phyloP scores from a whole-genome alignment of 1,140 invertebrate species.

The Drosophila navojoa region DNA sequence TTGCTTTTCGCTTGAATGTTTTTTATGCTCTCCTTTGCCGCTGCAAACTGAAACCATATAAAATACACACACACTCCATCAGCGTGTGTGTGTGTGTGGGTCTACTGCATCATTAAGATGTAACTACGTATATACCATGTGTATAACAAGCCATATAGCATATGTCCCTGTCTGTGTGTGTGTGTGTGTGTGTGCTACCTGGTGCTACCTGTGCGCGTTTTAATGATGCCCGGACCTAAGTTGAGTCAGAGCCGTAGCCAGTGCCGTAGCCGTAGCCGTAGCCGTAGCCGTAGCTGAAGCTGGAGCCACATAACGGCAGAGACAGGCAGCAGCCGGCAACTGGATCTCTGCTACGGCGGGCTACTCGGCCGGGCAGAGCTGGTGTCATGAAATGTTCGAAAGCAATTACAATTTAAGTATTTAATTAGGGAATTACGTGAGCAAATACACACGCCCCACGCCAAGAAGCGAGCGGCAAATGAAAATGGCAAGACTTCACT shows the following conservation, averaged over 20 bases:
- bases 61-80: background rate
- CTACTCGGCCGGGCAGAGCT: constrained; percentile 5
- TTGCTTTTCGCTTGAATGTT: background rate
- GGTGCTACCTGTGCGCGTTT: constrained; percentile 54
- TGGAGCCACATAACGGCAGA: background rate
- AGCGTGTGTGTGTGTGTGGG: constrained; percentile 15
- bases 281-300: background rate
- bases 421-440: constrained; percentile 82
- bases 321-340: constrained; percentile 7
- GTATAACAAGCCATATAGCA: constrained; percentile 44
- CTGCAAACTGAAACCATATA: constrained; percentile 5
- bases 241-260: constrained; percentile 5
- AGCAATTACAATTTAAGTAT: constrained; percentile 83
- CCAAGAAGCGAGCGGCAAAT: constrained; percentile 2
- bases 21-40: background rate
- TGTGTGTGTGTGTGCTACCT: constrained; percentile 6
- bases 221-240: constrained; percentile 54
- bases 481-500: background rate
- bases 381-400: constrained; percentile 65
- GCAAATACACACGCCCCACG: constrained; percentile 66
- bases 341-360: background rate
- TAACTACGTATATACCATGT: constrained; percentile 18
- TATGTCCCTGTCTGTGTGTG: constrained; percentile 21
- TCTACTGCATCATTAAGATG: constrained; percentile 32
- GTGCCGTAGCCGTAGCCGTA: background rate